Conservation (phyloP, 1,140 invertebrate genomes). For the Drosophila grimshawi region DNA sequence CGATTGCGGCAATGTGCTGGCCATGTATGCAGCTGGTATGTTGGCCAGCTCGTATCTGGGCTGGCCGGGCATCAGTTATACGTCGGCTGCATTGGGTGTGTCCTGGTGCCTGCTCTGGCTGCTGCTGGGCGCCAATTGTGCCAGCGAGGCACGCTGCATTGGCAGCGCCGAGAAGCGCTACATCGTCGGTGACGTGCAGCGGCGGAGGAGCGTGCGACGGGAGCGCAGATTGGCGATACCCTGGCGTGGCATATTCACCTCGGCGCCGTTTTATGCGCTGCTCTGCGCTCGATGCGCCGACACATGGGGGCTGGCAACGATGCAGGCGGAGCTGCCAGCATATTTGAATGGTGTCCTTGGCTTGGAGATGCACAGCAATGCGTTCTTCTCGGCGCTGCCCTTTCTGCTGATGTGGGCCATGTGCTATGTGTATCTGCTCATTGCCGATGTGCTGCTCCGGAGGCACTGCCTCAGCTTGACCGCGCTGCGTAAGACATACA, state of each 20-base stretch:
- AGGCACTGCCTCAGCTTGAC: conserved; percentile 86
- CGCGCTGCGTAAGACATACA: conserved; percentile 88
- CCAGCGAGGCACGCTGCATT: conserved; percentile 87
- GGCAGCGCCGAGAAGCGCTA: conserved; percentile 87
- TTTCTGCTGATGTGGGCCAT: conserved; percentile 90
- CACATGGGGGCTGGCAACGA: conserved; percentile 97
- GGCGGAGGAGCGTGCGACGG: conserved; percentile 40
- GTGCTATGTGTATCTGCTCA: conserved; percentile 88
- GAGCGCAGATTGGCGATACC: conserved; percentile 85
- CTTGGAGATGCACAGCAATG: conserved; percentile 91
- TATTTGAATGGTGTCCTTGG: conserved; percentile 94
- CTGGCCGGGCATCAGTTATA: conserved; percentile 92
- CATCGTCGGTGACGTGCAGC: conserved; percentile 84
- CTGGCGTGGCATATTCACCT: conserved; percentile 92
- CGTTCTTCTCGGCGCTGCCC: conserved; percentile 91
- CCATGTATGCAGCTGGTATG: conserved; percentile 87
- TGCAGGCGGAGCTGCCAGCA: conserved; percentile 95
- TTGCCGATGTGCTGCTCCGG: conserved; percentile 87
- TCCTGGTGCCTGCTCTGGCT: conserved; percentile 88
- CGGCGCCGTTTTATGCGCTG: conserved; percentile 93
- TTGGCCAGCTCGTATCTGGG: conserved; percentile 88
- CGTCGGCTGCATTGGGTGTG: conserved; percentile 88
- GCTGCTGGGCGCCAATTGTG: conserved; percentile 88
- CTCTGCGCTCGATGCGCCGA: conserved; percentile 93
- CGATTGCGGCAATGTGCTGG: conserved; percentile 90